Evolutionary conservation across 2,797 vertebrate species (phyloP), one percentile per base, ranked within the genome.

Genomic region (Remorina albescens): DNA sequence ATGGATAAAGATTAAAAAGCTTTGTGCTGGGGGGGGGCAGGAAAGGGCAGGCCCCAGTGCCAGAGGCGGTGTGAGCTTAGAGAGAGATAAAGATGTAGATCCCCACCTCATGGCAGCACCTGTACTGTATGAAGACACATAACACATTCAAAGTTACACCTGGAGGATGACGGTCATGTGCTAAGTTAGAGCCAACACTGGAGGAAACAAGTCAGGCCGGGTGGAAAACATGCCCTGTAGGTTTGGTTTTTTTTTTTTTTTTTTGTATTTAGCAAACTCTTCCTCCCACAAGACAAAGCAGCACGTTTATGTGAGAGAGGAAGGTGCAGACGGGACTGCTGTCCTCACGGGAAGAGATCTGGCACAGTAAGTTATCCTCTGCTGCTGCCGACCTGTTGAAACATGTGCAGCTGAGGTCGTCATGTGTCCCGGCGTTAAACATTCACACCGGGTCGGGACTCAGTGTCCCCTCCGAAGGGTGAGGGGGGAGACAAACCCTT

Each of bases 341-440:
- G 1, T 36, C 49, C 53, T 53, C 72, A 64, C 51, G 62, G 60
- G 69, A 69, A 34, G 50, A 41, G 49, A 44, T 59, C 78, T 39
- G 51, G 32, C 76, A 64, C 74, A 85, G 39, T 57, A 32, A 76
- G 58, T 71, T 61, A 28, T 79, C 34, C 67, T 23, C 59, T 3
- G 10, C 18, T 4, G 39, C 89, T 89, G 82, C 73, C 86, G 88
- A 92, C 89, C 68, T 83, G 64, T 76, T 68, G 73, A 78, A 83
- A 80, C 83, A 53, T 57, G 79, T 73, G 70, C 74, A 86, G 66
- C 21, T 51, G 67, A 76, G 53, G 63, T 60, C 71, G 55, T 53
- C 66, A 47, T 60, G 76, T 74, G 59, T 67, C 53, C 47, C 56
- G n/a, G 57, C 15, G 71, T 81, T 77, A 67, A 76, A 82, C 80